Percentiles rank a stretch among this genome's conserved stretches.
Conservation (phyloP, 1,140 invertebrate genomes). For the Zaprionus gabonicus region DNA sequence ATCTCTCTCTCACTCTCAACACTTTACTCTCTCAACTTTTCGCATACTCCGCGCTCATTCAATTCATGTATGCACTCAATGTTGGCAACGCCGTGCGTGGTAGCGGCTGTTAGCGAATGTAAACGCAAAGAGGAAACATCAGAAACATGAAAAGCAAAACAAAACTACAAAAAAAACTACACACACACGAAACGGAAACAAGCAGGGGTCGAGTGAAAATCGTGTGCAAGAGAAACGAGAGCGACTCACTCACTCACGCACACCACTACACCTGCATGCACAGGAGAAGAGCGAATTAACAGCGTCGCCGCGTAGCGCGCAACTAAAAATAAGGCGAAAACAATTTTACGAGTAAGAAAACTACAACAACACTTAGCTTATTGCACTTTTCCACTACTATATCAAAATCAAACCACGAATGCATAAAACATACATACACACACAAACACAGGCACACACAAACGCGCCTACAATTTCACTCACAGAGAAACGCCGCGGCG, state of each 20-base stretch:
- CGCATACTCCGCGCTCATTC: conserved; percentile 5
- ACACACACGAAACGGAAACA: conserved; percentile 38
- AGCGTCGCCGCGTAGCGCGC: conserved; percentile 32
- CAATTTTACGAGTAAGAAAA: conserved; percentile 42
- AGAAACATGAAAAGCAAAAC: conserved; percentile 80
- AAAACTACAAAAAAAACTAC: conserved; percentile 76
- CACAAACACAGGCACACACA: not conserved
- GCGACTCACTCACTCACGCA: conserved; percentile 17
- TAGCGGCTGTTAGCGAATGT: conserved; percentile 49
- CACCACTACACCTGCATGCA: conserved; percentile 72
- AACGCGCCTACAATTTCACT: not conserved
- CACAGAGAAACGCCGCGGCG: conserved; percentile 24
- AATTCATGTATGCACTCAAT: conserved; percentile 33
- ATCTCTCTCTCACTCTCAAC: not conserved
- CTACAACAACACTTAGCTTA: not conserved
- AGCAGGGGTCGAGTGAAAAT: conserved; percentile 44
- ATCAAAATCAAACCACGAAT: conserved; percentile 2
- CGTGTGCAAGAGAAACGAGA: conserved; percentile 29
- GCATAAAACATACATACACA: not conserved
- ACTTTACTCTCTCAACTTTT: conserved; percentile 6
- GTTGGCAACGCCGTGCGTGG: conserved; percentile 56
- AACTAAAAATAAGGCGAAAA: conserved; percentile 41
- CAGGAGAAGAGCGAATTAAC: conserved; percentile 49
- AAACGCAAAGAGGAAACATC: conserved; percentile 48
- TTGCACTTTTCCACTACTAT: conserved; percentile 7